Conservation (phyloP, 2,888 invertebrate genomes). For the Calliphora vomitoria region DNA sequence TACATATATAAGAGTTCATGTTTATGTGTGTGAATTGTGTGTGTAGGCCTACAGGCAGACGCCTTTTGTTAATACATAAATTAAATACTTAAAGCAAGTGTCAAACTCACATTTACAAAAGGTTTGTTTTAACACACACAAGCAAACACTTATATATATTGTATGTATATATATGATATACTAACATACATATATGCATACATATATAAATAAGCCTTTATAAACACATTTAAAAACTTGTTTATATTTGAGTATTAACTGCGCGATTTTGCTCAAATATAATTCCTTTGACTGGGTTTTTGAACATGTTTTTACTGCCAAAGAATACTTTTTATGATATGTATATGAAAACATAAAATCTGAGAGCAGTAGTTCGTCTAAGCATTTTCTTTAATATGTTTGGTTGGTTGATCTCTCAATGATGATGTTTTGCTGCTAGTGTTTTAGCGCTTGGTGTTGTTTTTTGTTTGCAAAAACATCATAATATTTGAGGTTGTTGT, state of each 20-base stretch:
- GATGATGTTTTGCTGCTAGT: constrained; percentile 16
- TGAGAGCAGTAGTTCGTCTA: constrained; percentile 29
- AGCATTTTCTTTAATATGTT: constrained; percentile 29
- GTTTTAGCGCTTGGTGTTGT: background rate
- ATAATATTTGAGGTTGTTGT: constrained; percentile 40
- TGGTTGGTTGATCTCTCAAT: constrained; percentile 49
- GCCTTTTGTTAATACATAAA: constrained; percentile 73
- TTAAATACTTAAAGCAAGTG: constrained; percentile 74
- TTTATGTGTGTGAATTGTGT: too few species aligned
- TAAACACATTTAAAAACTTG: background rate
- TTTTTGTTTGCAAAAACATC: constrained; percentile 1
- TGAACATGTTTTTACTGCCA: constrained; percentile 5
- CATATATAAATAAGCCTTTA: background rate
- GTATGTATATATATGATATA: background rate
- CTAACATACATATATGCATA: background rate
- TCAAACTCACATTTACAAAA: constrained; percentile 71
- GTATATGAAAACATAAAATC: background rate
- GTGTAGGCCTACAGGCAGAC: constrained; percentile 67
- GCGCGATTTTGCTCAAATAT: constrained; percentile 28
- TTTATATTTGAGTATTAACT: constrained; percentile 3
- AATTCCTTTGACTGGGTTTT: constrained; percentile 45
- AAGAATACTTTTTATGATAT: background rate
- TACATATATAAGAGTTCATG: background rate
- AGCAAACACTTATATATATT: background rate
- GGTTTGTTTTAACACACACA: constrained; percentile 53